Evolutionary conservation across 1,140 invertebrate species (phyloP).

Genomic region (Argopecten irradians): DNA sequence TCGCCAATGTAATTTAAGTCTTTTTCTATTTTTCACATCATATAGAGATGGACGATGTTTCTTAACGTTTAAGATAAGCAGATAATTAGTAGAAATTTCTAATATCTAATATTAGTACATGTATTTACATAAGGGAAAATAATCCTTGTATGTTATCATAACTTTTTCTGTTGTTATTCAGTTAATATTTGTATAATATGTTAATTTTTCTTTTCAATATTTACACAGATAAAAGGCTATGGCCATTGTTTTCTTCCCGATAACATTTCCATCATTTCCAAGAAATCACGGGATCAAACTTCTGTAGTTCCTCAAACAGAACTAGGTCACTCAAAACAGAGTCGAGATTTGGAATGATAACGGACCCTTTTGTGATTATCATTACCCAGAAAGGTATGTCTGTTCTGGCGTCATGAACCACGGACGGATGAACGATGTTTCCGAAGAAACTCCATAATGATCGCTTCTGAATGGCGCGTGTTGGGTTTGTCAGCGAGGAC

Average conservation of each 20-base stretch:
- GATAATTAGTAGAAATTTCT: no score
- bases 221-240: slow-evolving; percentile 54
- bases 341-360: slow-evolving; percentile 67
- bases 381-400: slow-evolving; percentile 67
- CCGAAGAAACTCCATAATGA: slow-evolving; percentile 55
- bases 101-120: no score
- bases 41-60: no score
- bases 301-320: slow-evolving; percentile 83
- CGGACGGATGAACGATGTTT: slow-evolving; percentile 62
- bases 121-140: no score
- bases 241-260: slow-evolving; percentile 44
- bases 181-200: no score
- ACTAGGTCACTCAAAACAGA: slow-evolving; percentile 65
- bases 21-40: no score
- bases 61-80: no score
- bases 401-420: slow-evolving; percentile 60
- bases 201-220: no score
- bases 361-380: slow-evolving; percentile 67
- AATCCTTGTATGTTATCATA: no score
- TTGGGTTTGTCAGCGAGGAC: slow-evolving; percentile 45
- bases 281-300: slow-evolving; percentile 83
- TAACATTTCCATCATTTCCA: slow-evolving; percentile 52
- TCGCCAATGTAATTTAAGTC: no score
- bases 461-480: slow-evolving; percentile 53
- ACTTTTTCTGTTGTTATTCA: no score